Conservation (phyloP, 2,113 vertebrate species). For the Ptyas mucosa region DNA sequence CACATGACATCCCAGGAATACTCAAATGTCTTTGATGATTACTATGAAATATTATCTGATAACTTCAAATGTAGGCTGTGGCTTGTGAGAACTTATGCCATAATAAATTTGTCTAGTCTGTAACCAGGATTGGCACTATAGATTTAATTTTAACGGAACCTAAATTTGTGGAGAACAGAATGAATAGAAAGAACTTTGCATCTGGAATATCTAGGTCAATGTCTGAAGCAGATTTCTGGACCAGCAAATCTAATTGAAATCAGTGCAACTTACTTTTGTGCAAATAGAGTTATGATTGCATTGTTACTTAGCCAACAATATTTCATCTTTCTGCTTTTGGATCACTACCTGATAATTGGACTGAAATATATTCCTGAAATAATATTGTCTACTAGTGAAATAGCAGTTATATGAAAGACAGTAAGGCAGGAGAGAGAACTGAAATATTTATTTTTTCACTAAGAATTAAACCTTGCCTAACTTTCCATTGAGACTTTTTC, state of each 20-base stretch:
- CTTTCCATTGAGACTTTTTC: constrained; percentile 34
- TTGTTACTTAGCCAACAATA: background rate
- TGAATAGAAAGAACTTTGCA: background rate
- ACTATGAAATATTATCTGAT: background rate
- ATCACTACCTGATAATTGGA: background rate
- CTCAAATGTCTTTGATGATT: background rate
- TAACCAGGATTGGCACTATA: background rate
- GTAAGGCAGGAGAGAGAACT: constrained; percentile 17
- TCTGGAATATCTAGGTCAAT: background rate
- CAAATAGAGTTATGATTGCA: background rate
- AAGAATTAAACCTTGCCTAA: background rate
- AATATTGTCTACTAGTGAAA: background rate
- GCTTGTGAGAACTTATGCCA: background rate
- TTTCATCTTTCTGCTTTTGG: background rate
- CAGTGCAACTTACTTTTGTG: background rate
- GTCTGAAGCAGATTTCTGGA: background rate
- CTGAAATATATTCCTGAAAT: background rate
- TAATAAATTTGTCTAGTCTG: background rate
- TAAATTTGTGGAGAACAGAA: background rate
- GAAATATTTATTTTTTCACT: constrained; percentile 24
- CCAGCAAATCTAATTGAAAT: background rate
- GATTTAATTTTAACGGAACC: background rate
- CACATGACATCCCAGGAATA: background rate
- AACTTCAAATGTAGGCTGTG: background rate
- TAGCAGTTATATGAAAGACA: constrained; percentile 33